Evolutionary conservation across 2,888 invertebrate species (phyloP).

Genomic region (Crematogaster levior): DNA sequence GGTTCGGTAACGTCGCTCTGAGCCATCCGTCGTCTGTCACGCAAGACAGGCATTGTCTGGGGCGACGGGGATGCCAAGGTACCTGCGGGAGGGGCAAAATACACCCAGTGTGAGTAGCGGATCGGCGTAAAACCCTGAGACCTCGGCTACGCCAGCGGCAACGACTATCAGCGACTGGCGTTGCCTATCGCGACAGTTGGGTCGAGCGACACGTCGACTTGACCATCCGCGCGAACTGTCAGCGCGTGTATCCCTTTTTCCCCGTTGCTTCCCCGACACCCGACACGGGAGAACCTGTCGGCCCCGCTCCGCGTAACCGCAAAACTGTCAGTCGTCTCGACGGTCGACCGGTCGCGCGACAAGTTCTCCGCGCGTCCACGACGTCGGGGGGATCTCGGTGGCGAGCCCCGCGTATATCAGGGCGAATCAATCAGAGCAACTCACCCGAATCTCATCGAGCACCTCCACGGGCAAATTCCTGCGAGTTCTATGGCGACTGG

Average conservation of each 20-base stretch:
- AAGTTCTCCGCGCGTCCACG: background rate
- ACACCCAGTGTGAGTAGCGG: background rate
- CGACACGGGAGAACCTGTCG: background rate
- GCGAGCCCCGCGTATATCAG: background rate
- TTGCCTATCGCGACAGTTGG: background rate
- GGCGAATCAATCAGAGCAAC: slow-evolving; percentile 64
- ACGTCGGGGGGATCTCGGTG: background rate
- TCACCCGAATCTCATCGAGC: slow-evolving; percentile 74
- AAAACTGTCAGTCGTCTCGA: slow-evolving; percentile 61
- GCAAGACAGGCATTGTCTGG: slow-evolving; percentile 59
- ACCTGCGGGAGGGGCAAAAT: slow-evolving; percentile 55
- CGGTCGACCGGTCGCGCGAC: slow-evolving; percentile 16
- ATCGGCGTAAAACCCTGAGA: background rate
- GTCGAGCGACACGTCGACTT: background rate
- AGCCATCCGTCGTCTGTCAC: slow-evolving; percentile 74
- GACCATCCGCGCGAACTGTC: slow-evolving; percentile 55
- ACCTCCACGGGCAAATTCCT: slow-evolving; percentile 62
- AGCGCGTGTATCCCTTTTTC: slow-evolving; percentile 49
- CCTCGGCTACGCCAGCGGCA: background rate
- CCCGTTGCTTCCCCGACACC: background rate
- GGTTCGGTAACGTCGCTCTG: slow-evolving; percentile 54
- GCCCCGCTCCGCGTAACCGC: slow-evolving; percentile 58
- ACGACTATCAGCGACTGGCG: background rate
- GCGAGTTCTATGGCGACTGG: slow-evolving; percentile 70
- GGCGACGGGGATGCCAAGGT: slow-evolving; percentile 47